Evolutionary conservation across 2,113 vertebrate species (phyloP).

Genomic region (Pteronura brasiliensis): DNA sequence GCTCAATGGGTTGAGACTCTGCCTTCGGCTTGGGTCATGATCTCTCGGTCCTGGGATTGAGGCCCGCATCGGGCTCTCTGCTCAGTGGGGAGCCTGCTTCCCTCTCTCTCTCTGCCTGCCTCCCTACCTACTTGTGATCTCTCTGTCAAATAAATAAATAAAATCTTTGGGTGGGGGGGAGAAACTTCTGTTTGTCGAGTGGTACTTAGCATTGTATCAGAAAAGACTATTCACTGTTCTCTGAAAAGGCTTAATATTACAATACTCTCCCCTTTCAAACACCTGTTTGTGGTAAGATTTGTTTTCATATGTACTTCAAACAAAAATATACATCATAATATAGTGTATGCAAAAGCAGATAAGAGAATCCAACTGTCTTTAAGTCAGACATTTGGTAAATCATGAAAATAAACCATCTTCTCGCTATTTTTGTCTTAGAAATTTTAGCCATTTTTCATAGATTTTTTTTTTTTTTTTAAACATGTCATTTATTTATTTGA

Average conservation of each 20-base stretch:
- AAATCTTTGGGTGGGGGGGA: not conserved
- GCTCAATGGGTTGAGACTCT: too few species aligned
- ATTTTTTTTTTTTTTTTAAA: not conserved
- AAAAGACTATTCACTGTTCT: not conserved
- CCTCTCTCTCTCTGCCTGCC: too few species aligned
- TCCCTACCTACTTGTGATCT: too few species aligned
- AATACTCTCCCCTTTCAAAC: not conserved
- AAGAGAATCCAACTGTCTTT: not conserved
- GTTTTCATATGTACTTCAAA: not conserved
- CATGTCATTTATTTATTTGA: too few species aligned
- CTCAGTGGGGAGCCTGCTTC: too few species aligned
- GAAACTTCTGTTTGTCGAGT: not conserved
- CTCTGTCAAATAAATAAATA: too few species aligned
- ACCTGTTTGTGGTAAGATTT: not conserved
- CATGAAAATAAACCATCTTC: not conserved
- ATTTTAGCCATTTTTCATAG: not conserved
- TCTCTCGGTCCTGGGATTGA: too few species aligned
- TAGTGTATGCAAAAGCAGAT: not conserved
- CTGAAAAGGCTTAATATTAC: not conserved
- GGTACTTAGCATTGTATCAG: not conserved
- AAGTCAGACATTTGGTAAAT: not conserved
- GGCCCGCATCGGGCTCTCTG: too few species aligned
- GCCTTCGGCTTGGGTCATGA: too few species aligned
- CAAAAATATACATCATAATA: not conserved
- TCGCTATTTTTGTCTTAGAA: not conserved